phyloP scores from a whole-genome alignment of 2,113 vertebrate genomes.

The Orthonyx spaldingii region DNA sequence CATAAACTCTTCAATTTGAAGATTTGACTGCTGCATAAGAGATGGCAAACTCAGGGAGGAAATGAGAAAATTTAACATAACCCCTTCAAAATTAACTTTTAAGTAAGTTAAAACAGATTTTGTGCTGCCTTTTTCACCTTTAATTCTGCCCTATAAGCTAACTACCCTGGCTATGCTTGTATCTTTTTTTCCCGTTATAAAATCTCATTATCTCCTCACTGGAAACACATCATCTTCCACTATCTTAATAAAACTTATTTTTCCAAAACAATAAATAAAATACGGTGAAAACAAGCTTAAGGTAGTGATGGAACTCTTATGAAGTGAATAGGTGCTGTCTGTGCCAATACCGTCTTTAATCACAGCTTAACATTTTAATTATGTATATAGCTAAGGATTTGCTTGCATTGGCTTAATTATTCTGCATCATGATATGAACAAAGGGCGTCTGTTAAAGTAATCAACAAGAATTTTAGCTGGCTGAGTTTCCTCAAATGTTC shows the following conservation, averaged over 20 bases:
- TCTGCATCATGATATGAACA: slow-evolving; percentile 65
- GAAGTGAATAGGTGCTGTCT: slow-evolving; percentile 10
- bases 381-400: slow-evolving; percentile 46
- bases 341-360: slow-evolving; percentile 25
- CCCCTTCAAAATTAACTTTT: background rate
- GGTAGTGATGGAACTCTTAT: background rate
- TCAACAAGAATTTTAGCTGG: slow-evolving; percentile 62
- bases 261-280: slow-evolving; percentile 12
- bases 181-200: background rate
- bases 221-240: background rate
- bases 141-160: background rate
- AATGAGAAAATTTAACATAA: background rate
- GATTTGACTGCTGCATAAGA: background rate
- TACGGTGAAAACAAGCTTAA: background rate
- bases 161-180: background rate
- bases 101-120: background rate
- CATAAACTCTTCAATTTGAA: background rate
- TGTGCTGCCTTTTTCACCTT: background rate
- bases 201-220: background rate
- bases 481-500: slow-evolving; percentile 63
- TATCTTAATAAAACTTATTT: background rate
- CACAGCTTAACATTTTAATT: slow-evolving; percentile 60
- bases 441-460: slow-evolving; percentile 67
- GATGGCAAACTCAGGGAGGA: background rate
- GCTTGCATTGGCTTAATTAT: slow-evolving; percentile 66